Percentiles rank a stretch among this genome's conserved stretches.
Conservation (phyloP, 2,113 vertebrate species). For the Gasterosteus aculeatus region DNA sequence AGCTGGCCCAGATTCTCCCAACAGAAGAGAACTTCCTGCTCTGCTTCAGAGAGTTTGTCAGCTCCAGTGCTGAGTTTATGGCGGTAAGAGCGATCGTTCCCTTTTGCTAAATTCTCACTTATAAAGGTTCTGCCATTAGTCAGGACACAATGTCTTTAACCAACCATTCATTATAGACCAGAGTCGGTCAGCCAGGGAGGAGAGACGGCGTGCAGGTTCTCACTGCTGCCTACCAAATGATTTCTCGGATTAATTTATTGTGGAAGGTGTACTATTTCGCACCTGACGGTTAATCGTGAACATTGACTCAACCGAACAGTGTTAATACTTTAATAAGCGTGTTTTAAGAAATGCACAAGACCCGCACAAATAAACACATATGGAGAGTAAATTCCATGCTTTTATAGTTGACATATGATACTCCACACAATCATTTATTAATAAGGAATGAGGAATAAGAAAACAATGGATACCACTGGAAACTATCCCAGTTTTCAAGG, state of each 20-base stretch:
- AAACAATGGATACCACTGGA: background rate
- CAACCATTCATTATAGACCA: constrained; percentile 3
- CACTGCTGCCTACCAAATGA: constrained; percentile 13
- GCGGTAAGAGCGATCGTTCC: constrained; percentile 83
- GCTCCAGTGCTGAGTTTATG: constrained; percentile 97
- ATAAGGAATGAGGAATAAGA: background rate
- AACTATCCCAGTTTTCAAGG: background rate
- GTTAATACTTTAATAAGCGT: background rate
- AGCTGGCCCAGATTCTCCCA: constrained; percentile 98
- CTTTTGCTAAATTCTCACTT: background rate
- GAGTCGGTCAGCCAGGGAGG: constrained; percentile 17
- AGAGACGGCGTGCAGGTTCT: constrained; percentile 24
- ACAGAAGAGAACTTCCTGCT: constrained; percentile 98
- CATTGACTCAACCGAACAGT: background rate
- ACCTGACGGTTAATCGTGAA: background rate
- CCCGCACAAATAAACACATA: too few relatives aligned
- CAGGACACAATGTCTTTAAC: constrained; percentile 5
- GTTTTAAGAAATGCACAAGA: too few relatives aligned
- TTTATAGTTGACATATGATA: too few relatives aligned
- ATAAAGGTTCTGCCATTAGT: constrained; percentile 11
- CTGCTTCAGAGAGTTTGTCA: constrained; percentile 95
- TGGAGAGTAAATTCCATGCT: too few relatives aligned
- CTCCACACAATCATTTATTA: too few relatives aligned
- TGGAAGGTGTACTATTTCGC: constrained; percentile 26
- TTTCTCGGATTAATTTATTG: constrained; percentile 27